phyloP scores from a whole-genome alignment of 2,113 vertebrate species.

The Myotis davidii region DNA sequence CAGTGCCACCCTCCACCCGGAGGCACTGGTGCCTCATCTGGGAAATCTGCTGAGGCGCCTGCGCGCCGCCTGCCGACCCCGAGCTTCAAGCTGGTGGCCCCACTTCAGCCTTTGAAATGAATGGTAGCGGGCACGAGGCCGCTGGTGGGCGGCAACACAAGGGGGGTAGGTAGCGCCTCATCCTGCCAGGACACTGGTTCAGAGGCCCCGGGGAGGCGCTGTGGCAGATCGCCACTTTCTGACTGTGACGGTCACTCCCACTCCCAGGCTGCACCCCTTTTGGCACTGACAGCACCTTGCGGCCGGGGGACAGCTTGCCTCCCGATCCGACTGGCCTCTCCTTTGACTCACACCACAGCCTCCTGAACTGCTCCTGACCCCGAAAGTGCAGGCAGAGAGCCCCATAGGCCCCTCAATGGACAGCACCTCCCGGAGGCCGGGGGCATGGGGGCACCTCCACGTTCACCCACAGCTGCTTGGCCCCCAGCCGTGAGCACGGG shows the following conservation, averaged over 20 bases:
- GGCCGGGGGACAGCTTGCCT: background rate
- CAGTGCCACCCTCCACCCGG: background rate
- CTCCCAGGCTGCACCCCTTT: background rate
- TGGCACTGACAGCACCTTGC: conserved; percentile 15
- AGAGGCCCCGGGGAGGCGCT: background rate
- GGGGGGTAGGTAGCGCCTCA: background rate
- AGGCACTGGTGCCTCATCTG: background rate
- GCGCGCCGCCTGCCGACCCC: background rate
- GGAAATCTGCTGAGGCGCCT: accelerated
- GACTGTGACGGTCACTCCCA: background rate
- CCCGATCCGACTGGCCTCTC: accelerated
- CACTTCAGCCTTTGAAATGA: background rate
- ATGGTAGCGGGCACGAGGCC: too few relatives aligned
- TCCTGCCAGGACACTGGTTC: background rate
- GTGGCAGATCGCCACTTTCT: background rate
- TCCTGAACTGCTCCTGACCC: background rate
- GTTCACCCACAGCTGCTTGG: conserved; percentile 47
- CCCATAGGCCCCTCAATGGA: conserved; percentile 49
- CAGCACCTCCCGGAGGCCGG: conserved; percentile 61
- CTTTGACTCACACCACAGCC: background rate
- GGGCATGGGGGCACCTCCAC: conserved; percentile 12
- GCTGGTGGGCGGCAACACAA: background rate
- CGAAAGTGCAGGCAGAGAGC: conserved; percentile 34
- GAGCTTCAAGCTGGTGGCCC: background rate
- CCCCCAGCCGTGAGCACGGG: conserved; percentile 65